Percentiles rank a stretch among this genome's conserved stretches.
These are phyloP conservation scores for Camponotus floridanus DNA, from an alignment of 1,140 invertebrate species.

Conservation along the genomic window DNA sequence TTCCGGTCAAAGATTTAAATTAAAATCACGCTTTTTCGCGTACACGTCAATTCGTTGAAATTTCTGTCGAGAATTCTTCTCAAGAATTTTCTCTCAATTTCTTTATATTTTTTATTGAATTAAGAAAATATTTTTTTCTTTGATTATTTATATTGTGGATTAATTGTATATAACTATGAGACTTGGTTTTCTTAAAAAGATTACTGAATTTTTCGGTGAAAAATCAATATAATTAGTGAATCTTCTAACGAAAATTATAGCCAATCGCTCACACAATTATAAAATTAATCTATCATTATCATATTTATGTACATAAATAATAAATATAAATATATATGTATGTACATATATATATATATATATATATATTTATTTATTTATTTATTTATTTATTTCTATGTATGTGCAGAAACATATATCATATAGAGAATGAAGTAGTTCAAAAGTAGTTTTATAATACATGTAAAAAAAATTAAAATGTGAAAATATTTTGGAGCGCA, in stretches of 20 bases:
- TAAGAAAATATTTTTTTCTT: not conserved
- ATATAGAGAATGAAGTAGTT: not conserved
- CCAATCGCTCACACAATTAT: not conserved
- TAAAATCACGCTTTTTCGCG: not conserved
- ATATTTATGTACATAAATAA: not conserved
- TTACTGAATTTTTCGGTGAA: not conserved
- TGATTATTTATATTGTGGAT: not conserved
- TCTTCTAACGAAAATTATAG: not conserved
- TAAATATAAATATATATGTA: too few relatives aligned
- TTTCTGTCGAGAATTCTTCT: too few relatives aligned
- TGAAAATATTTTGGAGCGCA: not conserved
- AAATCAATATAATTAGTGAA: not conserved
- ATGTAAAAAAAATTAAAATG: not conserved
- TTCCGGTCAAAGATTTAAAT: constrained; percentile 14
- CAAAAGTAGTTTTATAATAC: not conserved
- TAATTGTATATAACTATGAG: not conserved
- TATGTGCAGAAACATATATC: too few relatives aligned
- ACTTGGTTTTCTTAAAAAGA: not conserved
- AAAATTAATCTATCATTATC: not conserved
- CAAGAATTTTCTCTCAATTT: not conserved
- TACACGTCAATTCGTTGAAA: not conserved
- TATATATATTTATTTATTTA: too few relatives aligned
- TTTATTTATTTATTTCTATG: too few relatives aligned
- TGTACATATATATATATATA: too few relatives aligned
- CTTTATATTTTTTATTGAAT: not conserved